Percentiles rank a stretch among this genome's conserved stretches.
These are phyloP conservation scores for Sebastes variabilis DNA, from an alignment of 2,797 vertebrate genomes.

Conservation along the genomic window DNA sequence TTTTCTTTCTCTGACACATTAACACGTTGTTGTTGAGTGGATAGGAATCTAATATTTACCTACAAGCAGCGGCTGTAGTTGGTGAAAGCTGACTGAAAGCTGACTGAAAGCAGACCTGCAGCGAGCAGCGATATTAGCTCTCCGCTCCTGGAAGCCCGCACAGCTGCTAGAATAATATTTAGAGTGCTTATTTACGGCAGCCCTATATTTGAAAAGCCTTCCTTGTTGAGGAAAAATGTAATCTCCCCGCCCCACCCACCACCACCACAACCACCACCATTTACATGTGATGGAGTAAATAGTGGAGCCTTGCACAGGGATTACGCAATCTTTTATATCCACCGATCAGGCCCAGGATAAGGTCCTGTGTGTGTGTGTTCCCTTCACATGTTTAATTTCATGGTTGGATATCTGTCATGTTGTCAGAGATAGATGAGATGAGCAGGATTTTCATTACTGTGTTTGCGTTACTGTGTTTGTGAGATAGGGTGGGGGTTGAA, in stretches of 20 bases:
- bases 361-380: constrained; percentile 12
- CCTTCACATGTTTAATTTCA: constrained; percentile 38
- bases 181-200: constrained; percentile 60
- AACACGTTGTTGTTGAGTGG: constrained; percentile 38
- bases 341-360: constrained; percentile 20
- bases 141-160: constrained; percentile 37
- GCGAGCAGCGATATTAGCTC: constrained; percentile 52
- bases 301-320: constrained; percentile 34
- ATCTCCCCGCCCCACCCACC: constrained; percentile 19
- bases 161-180: constrained; percentile 69
- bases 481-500: constrained; percentile 35
- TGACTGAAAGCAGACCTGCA: constrained; percentile 38
- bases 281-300: constrained; percentile 66
- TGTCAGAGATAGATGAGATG: constrained; percentile 41
- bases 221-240: constrained; percentile 41
- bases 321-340: constrained; percentile 62
- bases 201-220: constrained; percentile 53
- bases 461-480: constrained; percentile 28
- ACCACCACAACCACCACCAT: constrained; percentile 14
- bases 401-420: constrained; percentile 43
- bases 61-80: constrained; percentile 20
- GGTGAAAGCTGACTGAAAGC: constrained; percentile 21
- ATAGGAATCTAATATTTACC: constrained; percentile 50
- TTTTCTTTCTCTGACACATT: constrained; percentile 44
- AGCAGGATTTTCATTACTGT: constrained; percentile 46